Percentiles rank a stretch among this genome's conserved stretches.
phyloP scores from a whole-genome alignment of 1,140 invertebrate species.

The Hypsibius dujardini region DNA sequence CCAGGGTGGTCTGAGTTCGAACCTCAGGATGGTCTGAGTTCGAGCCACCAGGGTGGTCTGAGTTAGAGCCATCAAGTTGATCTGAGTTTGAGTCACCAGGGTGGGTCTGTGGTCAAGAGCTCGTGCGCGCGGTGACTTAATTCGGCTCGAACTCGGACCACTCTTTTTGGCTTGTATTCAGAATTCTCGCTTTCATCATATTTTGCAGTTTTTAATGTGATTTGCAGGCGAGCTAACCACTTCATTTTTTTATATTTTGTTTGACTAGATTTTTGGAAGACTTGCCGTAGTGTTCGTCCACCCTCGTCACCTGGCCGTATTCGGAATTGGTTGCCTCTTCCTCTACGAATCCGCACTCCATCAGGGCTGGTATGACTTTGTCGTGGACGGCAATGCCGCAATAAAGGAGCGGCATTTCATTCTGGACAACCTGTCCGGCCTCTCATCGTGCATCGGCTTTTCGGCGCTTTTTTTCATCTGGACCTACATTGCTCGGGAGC shows the following conservation, averaged over 20 bases:
- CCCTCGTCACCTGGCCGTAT: background rate
- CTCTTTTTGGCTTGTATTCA: background rate
- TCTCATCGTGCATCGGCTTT: background rate
- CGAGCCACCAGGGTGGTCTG: too few relatives aligned
- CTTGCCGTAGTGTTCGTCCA: background rate
- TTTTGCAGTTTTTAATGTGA: too few relatives aligned
- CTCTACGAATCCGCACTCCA: conserved; percentile 3
- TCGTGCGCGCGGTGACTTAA: too few relatives aligned
- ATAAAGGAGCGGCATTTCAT: background rate
- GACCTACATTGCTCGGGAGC: background rate
- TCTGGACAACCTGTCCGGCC: background rate
- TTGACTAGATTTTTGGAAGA: background rate
- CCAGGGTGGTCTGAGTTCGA: too few relatives aligned
- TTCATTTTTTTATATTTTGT: background rate
- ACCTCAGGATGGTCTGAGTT: too few relatives aligned
- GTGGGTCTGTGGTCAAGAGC: too few relatives aligned
- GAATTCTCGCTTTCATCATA: too few relatives aligned
- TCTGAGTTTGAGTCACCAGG: too few relatives aligned
- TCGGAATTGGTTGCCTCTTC: background rate
- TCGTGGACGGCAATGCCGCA: background rate
- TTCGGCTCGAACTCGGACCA: background rate
- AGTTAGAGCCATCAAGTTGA: too few relatives aligned
- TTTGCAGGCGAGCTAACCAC: too few relatives aligned
- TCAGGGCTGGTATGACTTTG: background rate
- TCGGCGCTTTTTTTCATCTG: background rate